phyloP scores from a whole-genome alignment of 2,888 invertebrate genomes.

The Dorcus hopei region DNA sequence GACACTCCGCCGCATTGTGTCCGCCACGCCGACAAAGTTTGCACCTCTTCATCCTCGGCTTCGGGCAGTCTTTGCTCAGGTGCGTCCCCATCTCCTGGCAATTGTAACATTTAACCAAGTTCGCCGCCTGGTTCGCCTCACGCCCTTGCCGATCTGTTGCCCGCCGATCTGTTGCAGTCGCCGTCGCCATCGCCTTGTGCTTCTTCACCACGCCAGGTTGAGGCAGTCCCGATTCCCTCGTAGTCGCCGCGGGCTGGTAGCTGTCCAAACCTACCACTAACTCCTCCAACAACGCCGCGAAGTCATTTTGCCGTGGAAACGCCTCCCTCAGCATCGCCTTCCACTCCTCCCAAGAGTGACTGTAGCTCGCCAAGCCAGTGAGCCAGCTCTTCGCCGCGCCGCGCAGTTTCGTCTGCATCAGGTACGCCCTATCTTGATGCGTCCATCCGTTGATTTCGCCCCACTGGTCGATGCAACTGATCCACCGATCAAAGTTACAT shows the following conservation, averaged over 20 bases:
- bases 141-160: neutral
- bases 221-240: neutral
- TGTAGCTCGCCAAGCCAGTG: constrained; percentile 11
- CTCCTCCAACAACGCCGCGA: constrained; percentile 26
- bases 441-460: constrained; percentile 25
- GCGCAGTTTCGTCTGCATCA: constrained; percentile 22
- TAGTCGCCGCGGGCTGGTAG: neutral
- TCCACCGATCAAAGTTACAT: constrained; percentile 21
- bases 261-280: constrained; percentile 21
- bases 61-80: constrained; percentile 5
- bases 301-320: constrained; percentile 27
- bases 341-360: constrained; percentile 29
- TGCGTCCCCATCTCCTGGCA: constrained; percentile 2
- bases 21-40: neutral
- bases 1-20: neutral
- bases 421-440: constrained; percentile 17
- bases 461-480: constrained; percentile 7
- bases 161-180: neutral
- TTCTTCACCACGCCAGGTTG: neutral
- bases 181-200: neutral
- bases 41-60: constrained; percentile 4
- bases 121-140: neutral
- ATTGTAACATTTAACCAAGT: neutral
- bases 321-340: constrained; percentile 20
- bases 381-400: constrained; percentile 2